A percentile compares a stretch with the other conserved stretches of the same genome.
Evolutionary conservation across 2,113 vertebrate genomes (phyloP).

Genomic region (Syngnathus floridae): DNA sequence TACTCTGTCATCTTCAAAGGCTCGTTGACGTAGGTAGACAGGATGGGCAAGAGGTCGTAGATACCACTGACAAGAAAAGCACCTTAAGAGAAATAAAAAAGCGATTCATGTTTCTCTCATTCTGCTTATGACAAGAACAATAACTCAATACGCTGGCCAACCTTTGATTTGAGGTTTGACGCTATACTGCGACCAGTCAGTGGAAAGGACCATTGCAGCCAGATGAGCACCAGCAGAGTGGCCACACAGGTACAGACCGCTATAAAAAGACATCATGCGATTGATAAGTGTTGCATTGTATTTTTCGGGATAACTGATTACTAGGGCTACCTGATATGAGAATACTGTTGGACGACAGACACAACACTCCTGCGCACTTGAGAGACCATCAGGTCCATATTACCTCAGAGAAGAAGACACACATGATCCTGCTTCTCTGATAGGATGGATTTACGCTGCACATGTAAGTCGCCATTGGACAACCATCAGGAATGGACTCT

Average conservation of each 20-base stretch:
- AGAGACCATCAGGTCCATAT: slow-evolving; percentile 85
- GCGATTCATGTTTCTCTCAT: neutral
- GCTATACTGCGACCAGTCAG: slow-evolving; percentile 76
- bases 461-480: neutral
- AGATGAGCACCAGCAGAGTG: slow-evolving; percentile 93
- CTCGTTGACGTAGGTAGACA: slow-evolving; percentile 76
- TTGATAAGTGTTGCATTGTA: neutral
- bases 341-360: slow-evolving; percentile 71
- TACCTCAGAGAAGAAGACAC: slow-evolving; percentile 62
- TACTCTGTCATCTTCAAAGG: slow-evolving; percentile 80
- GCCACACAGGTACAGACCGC: slow-evolving; percentile 86
- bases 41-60: slow-evolving; percentile 83
- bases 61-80: slow-evolving; percentile 86
- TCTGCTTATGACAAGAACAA: neutral
- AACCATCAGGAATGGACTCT: neutral
- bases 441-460: neutral
- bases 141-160: slow-evolving; percentile 29
- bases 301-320: neutral
- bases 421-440: neutral
- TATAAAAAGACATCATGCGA: slow-evolving; percentile 36
- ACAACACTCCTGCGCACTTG: slow-evolving; percentile 79
- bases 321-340: slow-evolving; percentile 69
- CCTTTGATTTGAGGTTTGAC: slow-evolving; percentile 81
- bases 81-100: slow-evolving; percentile 61
- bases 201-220: slow-evolving; percentile 82